phyloP scores from a whole-genome alignment of 2,797 vertebrate genomes.

The Apodemus agrarius region DNA sequence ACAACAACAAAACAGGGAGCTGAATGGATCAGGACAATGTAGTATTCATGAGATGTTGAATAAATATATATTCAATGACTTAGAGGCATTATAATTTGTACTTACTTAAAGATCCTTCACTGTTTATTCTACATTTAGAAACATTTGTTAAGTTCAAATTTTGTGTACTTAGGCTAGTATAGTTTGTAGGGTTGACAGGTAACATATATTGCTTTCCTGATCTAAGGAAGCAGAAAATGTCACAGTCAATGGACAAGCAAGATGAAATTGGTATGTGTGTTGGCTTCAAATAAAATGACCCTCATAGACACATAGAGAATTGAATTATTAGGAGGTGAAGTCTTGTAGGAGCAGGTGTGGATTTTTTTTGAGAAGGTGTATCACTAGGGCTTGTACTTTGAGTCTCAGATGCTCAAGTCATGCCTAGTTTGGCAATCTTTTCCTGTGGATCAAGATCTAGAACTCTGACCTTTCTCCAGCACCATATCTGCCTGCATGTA shows the following conservation, averaged over 20 bases:
- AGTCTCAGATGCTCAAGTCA: not conserved
- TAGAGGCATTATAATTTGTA: not conserved
- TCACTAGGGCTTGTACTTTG: not conserved
- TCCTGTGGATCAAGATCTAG: not conserved
- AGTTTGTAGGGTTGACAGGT: not conserved
- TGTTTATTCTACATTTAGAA: not conserved
- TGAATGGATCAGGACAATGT: not conserved
- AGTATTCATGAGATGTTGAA: not conserved
- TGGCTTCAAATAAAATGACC: not conserved
- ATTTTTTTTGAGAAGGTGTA: not conserved
- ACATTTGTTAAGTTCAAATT: not conserved
- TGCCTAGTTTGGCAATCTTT: not conserved
- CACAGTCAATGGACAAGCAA: not conserved
- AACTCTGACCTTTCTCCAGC: not conserved
- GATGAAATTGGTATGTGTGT: not conserved
- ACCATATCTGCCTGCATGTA: not conserved
- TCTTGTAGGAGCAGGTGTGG: not conserved
- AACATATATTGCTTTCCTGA: not conserved
- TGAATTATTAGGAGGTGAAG: not conserved
- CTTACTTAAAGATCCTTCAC: not conserved
- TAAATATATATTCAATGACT: not conserved
- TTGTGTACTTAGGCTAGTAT: not conserved
- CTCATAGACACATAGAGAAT: not conserved
- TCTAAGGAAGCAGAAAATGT: not conserved
- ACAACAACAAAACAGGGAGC: not conserved